These are phyloP conservation scores for Aspidiotus destructor DNA, from an alignment of 2,888 invertebrate genomes.

Conservation along the genomic window DNA sequence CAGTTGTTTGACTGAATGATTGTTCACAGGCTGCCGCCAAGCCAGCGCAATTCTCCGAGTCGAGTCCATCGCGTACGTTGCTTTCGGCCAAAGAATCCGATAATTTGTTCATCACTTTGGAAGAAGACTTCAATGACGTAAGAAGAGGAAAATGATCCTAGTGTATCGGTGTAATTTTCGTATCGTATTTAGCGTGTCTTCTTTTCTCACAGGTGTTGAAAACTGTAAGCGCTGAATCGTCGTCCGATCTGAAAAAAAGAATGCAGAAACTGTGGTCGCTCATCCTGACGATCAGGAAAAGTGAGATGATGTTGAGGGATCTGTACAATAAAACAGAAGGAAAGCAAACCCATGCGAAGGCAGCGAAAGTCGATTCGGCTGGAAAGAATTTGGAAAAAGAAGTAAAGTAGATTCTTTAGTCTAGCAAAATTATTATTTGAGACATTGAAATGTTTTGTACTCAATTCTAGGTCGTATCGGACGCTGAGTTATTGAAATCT, in stretches of 20 bases:
- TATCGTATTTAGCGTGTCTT: not conserved
- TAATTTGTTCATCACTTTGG: constrained; percentile 19
- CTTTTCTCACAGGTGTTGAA: constrained; percentile 18
- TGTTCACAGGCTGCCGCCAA: constrained; percentile 24
- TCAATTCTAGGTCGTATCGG: too few relatives aligned
- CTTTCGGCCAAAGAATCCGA: constrained; percentile 15
- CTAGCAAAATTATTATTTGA: too few relatives aligned
- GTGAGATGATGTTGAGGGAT: constrained; percentile 24
- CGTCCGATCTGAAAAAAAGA: constrained; percentile 14
- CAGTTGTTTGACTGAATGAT: not conserved
- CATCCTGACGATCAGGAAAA: constrained; percentile 11
- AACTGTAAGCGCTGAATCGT: constrained; percentile 3
- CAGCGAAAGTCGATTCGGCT: constrained; percentile 8
- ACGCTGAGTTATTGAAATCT: too few relatives aligned
- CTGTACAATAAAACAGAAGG: constrained; percentile 12
- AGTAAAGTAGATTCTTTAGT: not conserved
- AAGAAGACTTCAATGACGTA: constrained; percentile 25
- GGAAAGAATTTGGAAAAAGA: constrained; percentile 9
- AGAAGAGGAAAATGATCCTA: too few relatives aligned
- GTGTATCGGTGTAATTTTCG: not conserved
- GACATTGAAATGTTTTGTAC: too few relatives aligned
- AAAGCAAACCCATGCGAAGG: not conserved
- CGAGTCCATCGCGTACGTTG: constrained; percentile 8
- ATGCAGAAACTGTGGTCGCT: constrained; percentile 24
- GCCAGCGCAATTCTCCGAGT: constrained; percentile 7